A percentile compares a stretch with the other conserved stretches of the same genome.
Evolutionary conservation across 2,113 vertebrate species (phyloP).

Genomic region (Anoura caudifer): DNA sequence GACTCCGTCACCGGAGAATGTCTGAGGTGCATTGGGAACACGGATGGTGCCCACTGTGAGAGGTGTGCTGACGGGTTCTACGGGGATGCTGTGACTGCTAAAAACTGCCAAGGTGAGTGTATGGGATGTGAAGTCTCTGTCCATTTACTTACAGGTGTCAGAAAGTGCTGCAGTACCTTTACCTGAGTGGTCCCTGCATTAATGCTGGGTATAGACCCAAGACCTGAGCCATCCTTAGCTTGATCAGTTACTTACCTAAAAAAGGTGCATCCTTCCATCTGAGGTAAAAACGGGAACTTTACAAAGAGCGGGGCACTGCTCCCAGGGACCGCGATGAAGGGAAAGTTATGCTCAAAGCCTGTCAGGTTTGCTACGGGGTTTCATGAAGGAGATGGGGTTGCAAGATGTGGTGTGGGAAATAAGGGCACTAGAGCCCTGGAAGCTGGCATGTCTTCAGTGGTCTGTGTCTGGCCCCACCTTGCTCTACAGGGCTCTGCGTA

Average conservation of each 20-base stretch:
- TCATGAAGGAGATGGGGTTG: not conserved
- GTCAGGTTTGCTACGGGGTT: accelerated
- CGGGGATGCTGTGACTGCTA: constrained; percentile 87
- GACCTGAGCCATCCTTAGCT: not conserved
- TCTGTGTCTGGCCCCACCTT: accelerated
- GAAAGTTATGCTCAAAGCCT: not conserved
- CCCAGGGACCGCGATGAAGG: accelerated
- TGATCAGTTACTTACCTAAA: not conserved
- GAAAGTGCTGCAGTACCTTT: too few relatives aligned
- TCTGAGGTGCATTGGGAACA: constrained; percentile 88
- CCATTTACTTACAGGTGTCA: not conserved
- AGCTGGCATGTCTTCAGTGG: not conserved
- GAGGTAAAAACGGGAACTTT: accelerated
- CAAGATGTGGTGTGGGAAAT: not conserved
- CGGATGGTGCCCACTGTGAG: constrained; percentile 88
- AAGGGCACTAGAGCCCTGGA: not conserved
- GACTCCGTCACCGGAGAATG: constrained; percentile 88
- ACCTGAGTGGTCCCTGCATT: not conserved
- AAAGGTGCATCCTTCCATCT: accelerated
- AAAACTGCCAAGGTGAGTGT: constrained; percentile 87
- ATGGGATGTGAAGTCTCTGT: not conserved
- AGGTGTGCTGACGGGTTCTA: constrained; percentile 88
- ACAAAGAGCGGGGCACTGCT: not conserved
- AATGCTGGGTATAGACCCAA: not conserved
- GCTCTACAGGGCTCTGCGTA: not conserved